Percentiles rank a stretch among this genome's conserved stretches.
Conservation (phyloP, 2,113 vertebrate genomes). For the Channa maculata region DNA sequence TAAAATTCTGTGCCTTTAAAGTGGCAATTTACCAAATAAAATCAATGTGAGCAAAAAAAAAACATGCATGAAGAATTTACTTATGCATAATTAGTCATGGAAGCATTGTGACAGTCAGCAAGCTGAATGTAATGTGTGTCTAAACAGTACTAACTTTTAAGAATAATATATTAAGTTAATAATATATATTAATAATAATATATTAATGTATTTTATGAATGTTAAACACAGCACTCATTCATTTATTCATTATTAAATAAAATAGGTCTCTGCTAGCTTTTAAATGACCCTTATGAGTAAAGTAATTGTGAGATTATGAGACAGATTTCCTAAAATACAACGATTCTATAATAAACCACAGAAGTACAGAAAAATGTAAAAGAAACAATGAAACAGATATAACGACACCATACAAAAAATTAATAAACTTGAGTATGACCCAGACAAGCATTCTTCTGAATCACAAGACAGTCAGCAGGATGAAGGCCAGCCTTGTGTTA, state of each 20-base stretch:
- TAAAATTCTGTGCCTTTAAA: neutral
- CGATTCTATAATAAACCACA: neutral
- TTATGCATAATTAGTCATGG: neutral
- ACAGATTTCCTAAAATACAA: neutral
- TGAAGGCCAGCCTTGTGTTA: neutral
- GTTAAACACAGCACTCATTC: too few relatives aligned
- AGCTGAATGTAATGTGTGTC: neutral
- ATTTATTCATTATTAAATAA: too few relatives aligned
- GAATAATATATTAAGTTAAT: neutral
- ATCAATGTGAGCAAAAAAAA: neutral
- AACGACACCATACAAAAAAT: neutral
- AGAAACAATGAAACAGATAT: neutral
- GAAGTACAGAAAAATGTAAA: neutral
- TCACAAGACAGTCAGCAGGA: slow-evolving; percentile 29
- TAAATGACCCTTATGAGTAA: too few relatives aligned
- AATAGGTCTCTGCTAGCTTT: too few relatives aligned
- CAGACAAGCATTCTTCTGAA: neutral
- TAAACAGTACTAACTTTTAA: too few relatives aligned
- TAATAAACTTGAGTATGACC: neutral
- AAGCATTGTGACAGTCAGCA: neutral
- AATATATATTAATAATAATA: too few relatives aligned
- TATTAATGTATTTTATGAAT: neutral
- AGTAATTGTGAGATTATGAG: neutral
- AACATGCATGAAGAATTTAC: neutral
- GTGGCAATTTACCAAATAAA: neutral